Evolutionary conservation across 1,140 invertebrate species (phyloP), one percentile per base, ranked within the genome.

Genomic region (Saccostrea glomerata): DNA sequence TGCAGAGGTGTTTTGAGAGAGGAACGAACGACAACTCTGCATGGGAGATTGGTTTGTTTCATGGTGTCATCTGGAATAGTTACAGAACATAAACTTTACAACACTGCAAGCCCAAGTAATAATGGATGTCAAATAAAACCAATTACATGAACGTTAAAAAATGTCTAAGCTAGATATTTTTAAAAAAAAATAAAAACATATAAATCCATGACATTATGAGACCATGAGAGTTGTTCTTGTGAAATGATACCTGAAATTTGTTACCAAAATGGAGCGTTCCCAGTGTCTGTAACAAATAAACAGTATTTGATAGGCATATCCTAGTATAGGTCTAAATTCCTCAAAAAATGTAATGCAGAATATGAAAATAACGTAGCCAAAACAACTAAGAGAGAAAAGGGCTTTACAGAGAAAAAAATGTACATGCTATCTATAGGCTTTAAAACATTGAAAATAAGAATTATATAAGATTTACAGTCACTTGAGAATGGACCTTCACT

Each of bases 251-350:
- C 93, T 94, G 93, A 87, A 90, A 94, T 91, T 91, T 91, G 88
- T 92, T 91, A 90, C 93, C 93, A 93, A 94, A 94, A 93, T 94
- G 93, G 87, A 94, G 90, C 83, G 92, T 92, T 77, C 93, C 93
- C 87, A 94, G 91, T 36, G 93, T 93, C 93, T 94, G 93, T 86
- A 92, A 91, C 86, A 88, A 86, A 47, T 63, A 89, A 70, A 88
- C 40, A 77, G 23, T 25, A 77, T 30, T 77, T 77, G 25, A 77
- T 30, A 30, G 70, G 70, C 25, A 25, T 30, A 63, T 17, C 58
- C 58, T 20, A 63, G 47, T 47, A 47, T 47, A 47, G 30, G 5
- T 47, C 5, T 3, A 47, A 7, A 1, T 47, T 47, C 47, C 47
- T 47, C 5, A 47, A 47, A 47, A 47, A 47, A 47, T 7, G 5